Evolutionary conservation across 2,113 vertebrate genomes (phyloP), one percentile per base, ranked within the genome.

Genomic region (human): DNA sequence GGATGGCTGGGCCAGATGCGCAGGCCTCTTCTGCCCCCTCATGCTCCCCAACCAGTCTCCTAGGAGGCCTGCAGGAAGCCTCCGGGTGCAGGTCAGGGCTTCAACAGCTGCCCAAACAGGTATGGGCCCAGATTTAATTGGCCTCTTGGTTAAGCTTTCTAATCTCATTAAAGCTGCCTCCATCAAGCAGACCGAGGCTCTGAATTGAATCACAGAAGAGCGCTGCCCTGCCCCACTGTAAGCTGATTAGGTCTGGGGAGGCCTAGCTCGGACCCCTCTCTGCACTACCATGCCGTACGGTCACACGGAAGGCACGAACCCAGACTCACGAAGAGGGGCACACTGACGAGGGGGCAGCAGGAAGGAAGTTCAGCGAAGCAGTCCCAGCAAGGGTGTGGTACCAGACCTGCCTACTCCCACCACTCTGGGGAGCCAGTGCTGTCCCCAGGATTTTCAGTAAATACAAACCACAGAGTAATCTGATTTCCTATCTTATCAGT

Each of bases 121-220:
- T 99, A 99, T 95, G 86, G 98, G 50, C 57, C 90, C 45, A 98
- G 98, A 98, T 98, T 98, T 99, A 99, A 99, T 98, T 98, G 98
- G 98, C 98, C 98, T 99, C 98, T 97, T n/a, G 81, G 98, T 98
- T 99, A 99, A 99, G 98, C 99, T 98, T 98, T 98, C 98, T 99
- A 99, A 99, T 99, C 99, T 99, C 87, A 93, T 99, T 99, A 99
- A 98, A 98, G 96, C 98, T 98, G 98, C 98, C 98, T 98, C 98
- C 98, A 98, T 98, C 97, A 94, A 97, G 98, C 50, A 98, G 76
- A 97, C 93, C 35, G 87, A 97, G 97, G 98, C 97, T 98, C 98
- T 96, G 98, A 98, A 98, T 98, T 98, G 98, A 98, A 98, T 98
- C 98, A 98, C 93, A 98, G 96, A 87, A 93, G 76, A 98, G 98